Base-by-base conservation (phyloP, 92 coral and sea anemone genomes). In the Parazoanthus swiftii region DNA sequence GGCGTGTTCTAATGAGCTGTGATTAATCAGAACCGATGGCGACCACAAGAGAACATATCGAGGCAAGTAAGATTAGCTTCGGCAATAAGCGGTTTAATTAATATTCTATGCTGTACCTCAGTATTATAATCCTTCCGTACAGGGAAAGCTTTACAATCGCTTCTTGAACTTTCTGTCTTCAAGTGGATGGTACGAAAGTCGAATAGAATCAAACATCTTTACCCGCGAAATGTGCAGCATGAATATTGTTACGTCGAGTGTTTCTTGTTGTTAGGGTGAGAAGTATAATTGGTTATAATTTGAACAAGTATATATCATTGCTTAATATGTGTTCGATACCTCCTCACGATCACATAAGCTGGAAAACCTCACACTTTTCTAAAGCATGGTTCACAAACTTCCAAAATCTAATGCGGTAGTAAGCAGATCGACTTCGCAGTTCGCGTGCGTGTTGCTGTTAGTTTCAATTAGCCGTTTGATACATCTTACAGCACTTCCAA, bases 221-320 rank as follows among this genome's bases (percentile, higher is more conserved):
- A 26, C 25, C 77, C 68, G 86, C 77, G 37, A 83, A 68, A 68
- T 11, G 72, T 80, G 85, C 70, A 79, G 42, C 77, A 5, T 79
- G 14, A 79, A 8, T 21, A 46, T 3, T 78, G 8, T 78, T 78
- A 18, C 4, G 59, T 54, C 1, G 15, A 46, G 56, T 78, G 77
- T 56, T 51, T 56, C 58, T 26, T 42, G 86, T 83, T 68, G 86
- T 83, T 68, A 83, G 46, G 87, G 87, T 84, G 87, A 83, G 66
- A 70, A 83, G 9, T 83, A 68, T 70, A 71, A 44, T 84, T 70
- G 70, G 79, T 70, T 29, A 26, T 84, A 84, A 84, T 84, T 84
- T 71, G 79, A 84, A 20, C 20, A 35, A 48, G 8, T 48, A n/a
- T 26, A 23, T 58, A 36, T 35, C 37, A 23, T 25, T 48, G 63